A percentile compares a stretch with the other conserved stretches of the same genome.
phyloP scores from a whole-genome alignment of 1,140 invertebrate genomes.

The Homalodisca vitripennis region DNA sequence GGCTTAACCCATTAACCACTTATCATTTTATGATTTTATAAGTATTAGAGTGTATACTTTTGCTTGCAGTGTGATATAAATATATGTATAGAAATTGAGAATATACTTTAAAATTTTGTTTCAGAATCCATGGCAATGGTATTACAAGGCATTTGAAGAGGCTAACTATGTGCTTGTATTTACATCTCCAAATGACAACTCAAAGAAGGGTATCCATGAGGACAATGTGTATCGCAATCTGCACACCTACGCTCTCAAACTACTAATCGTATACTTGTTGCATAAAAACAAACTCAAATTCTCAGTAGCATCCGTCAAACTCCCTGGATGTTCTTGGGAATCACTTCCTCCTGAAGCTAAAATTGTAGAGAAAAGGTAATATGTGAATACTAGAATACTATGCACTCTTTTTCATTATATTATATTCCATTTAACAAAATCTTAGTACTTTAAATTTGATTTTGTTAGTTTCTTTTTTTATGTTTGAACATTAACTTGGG shows the following conservation, averaged over 20 bases:
- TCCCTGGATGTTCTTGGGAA: background rate
- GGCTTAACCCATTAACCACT: too few species aligned
- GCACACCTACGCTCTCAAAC: background rate
- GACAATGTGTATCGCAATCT: background rate
- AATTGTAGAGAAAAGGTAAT: background rate
- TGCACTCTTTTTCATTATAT: background rate
- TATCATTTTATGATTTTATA: too few species aligned
- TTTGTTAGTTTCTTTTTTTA: background rate
- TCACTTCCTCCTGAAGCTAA: background rate
- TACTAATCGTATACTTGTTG: background rate
- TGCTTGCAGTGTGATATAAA: too few species aligned
- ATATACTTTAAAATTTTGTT: too few species aligned
- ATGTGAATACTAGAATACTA: background rate
- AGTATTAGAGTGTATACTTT: too few species aligned
- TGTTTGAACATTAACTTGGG: background rate
- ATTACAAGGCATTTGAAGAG: background rate
- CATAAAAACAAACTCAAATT: background rate
- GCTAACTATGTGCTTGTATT: background rate
- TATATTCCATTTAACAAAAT: background rate
- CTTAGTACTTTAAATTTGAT: background rate
- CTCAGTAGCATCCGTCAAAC: background rate
- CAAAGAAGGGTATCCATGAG: background rate
- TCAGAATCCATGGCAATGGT: slow-evolving; percentile 1
- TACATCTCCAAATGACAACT: background rate
- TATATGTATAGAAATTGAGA: too few species aligned